Conservation (phyloP, 1,140 invertebrate genomes). For the Drosophila ananassae region DNA sequence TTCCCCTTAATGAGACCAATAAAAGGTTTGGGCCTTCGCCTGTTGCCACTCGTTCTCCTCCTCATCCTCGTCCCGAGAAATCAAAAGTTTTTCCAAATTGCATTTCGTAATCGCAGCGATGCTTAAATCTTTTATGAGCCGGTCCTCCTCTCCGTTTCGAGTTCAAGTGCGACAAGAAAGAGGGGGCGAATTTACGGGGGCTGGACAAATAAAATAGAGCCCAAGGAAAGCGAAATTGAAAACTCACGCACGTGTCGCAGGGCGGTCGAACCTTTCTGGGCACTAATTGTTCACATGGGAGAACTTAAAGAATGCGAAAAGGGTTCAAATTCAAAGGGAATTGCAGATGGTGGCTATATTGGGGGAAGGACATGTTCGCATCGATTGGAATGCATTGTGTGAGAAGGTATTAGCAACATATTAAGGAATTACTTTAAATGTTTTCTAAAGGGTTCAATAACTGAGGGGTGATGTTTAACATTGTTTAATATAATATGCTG, state of each 20-base stretch:
- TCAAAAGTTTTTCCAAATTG: slow-evolving; percentile 80
- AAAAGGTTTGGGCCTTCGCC: slow-evolving; percentile 57
- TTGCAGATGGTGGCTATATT: slow-evolving; percentile 19
- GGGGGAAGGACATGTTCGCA: background rate
- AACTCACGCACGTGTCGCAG: slow-evolving; percentile 70
- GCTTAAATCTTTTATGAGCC: slow-evolving; percentile 79
- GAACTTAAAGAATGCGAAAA: slow-evolving; percentile 48
- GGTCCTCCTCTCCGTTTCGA: background rate
- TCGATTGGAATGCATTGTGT: background rate
- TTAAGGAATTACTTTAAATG: background rate
- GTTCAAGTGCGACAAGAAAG: slow-evolving; percentile 46
- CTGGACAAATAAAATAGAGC: slow-evolving; percentile 30
- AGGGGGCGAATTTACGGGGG: background rate
- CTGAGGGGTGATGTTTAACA: no score
- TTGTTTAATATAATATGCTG: no score
- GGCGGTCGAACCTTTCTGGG: slow-evolving; percentile 53
- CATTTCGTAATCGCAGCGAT: slow-evolving; percentile 74
- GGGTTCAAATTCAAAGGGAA: slow-evolving; percentile 31
- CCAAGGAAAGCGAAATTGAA: slow-evolving; percentile 68
- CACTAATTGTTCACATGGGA: slow-evolving; percentile 76
- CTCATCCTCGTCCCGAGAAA: slow-evolving; percentile 38
- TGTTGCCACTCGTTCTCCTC: background rate
- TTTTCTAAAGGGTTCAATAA: background rate
- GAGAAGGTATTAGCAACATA: background rate
- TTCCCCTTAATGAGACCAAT: slow-evolving; percentile 78